Evolutionary conservation across 1,140 invertebrate genomes (phyloP).

Genomic region (Leucophenga varia): DNA sequence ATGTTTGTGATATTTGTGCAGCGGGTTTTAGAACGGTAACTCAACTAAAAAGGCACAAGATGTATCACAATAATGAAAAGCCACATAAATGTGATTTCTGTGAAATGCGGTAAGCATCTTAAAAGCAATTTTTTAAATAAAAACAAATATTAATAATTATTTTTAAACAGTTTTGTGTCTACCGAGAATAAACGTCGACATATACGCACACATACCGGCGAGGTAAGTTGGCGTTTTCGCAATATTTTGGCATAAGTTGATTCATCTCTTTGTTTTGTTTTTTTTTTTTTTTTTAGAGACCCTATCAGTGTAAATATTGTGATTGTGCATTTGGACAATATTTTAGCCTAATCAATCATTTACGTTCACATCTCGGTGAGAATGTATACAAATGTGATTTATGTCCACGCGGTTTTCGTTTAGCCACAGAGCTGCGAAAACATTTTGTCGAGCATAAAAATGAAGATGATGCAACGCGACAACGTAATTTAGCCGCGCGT

Average conservation of each 20-base stretch:
- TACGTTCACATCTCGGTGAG: conserved; percentile 57
- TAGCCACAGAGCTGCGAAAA: conserved; percentile 56
- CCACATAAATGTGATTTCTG: conserved; percentile 59
- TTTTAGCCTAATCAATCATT: conserved; percentile 60
- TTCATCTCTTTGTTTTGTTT: too few relatives aligned
- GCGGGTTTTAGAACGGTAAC: conserved; percentile 70
- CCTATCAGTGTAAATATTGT: conserved; percentile 65
- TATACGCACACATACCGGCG: conserved; percentile 69
- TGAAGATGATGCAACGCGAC: conserved; percentile 12
- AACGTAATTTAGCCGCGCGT: background rate
- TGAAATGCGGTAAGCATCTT: conserved; percentile 15
- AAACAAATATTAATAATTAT: background rate
- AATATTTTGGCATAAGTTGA: too few relatives aligned
- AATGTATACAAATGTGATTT: conserved; percentile 58
- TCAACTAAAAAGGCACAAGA: conserved; percentile 64
- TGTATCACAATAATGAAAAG: conserved; percentile 64
- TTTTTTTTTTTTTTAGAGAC: too few relatives aligned
- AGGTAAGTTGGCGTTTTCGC: too few relatives aligned
- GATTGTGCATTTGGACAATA: conserved; percentile 60
- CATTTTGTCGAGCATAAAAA: conserved; percentile 57
- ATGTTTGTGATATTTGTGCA: conserved; percentile 70
- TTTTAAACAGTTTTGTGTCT: conserved; percentile 61
- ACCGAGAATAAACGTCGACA: conserved; percentile 62
- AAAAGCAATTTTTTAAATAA: background rate
- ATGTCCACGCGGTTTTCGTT: conserved; percentile 57